Conservation (phyloP, 2,113 vertebrate genomes). For the Proteles cristata region DNA sequence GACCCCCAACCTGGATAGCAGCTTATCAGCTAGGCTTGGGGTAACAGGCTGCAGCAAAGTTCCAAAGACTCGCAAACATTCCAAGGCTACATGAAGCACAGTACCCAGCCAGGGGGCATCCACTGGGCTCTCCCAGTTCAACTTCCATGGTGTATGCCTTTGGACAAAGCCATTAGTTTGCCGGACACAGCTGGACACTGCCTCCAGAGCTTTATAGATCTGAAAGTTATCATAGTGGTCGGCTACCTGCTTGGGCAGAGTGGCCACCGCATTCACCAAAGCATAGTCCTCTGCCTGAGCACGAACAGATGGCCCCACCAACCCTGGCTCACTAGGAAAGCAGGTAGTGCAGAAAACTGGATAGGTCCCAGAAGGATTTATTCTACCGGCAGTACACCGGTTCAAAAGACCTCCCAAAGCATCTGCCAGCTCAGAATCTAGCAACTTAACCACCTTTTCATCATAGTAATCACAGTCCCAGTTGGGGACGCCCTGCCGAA, state of each 20-base stretch:
- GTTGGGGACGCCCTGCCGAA: conserved; percentile 94
- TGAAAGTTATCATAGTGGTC: conserved; percentile 88
- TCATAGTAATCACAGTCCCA: conserved; percentile 94
- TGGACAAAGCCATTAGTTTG: conserved; percentile 95
- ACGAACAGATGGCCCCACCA: conserved; percentile 51
- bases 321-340: conserved; percentile 83
- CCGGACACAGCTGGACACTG: conserved; percentile 89
- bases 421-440: conserved; percentile 95
- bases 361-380: conserved; percentile 93
- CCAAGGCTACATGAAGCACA: conserved; percentile 91
- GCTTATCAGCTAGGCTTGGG: conserved; percentile 87
- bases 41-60: conserved; percentile 93
- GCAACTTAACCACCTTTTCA: conserved; percentile 91
- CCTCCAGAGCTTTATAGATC: conserved; percentile 94
- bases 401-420: conserved; percentile 95
- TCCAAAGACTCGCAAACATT: conserved; percentile 94
- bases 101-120: conserved; percentile 92
- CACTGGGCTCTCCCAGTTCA: conserved; percentile 77
- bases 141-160: conserved; percentile 94
- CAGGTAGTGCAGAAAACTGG: conserved; percentile 87
- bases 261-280: conserved; percentile 87
- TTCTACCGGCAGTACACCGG: conserved; percentile 91
- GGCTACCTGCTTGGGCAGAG: conserved; percentile 88
- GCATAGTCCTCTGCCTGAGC: conserved; percentile 88
- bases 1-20: conserved; percentile 92